Conservation (phyloP, 1,140 invertebrate species). For the Palaemon carinicauda region DNA sequence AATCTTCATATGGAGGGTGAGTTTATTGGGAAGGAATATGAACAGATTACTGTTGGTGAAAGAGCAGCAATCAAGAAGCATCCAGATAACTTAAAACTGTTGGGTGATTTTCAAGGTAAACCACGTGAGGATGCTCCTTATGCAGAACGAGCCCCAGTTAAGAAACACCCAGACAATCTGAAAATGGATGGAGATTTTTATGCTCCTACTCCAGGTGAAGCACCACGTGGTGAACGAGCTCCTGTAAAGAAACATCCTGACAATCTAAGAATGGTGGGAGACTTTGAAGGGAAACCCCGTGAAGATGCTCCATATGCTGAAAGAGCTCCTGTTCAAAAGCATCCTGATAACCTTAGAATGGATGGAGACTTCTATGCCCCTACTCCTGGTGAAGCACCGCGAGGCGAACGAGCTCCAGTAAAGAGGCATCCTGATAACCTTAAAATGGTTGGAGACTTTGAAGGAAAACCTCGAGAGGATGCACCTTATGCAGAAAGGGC, state of each 20-base stretch:
- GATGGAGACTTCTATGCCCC: conserved; percentile 36
- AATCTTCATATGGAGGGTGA: conserved; percentile 38
- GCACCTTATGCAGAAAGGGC: no score
- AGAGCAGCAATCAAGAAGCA: conserved; percentile 23
- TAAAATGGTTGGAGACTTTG: no score
- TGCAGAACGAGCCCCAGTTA: conserved; percentile 32
- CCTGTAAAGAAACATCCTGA: conserved; percentile 29
- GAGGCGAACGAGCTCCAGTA: conserved; percentile 11
- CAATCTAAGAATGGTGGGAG: conserved; percentile 22
- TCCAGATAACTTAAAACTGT: conserved; percentile 22
- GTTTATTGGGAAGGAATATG: conserved; percentile 1
- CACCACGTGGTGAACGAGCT: conserved; percentile 21
- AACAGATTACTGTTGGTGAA: conserved; percentile 6
- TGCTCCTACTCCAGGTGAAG: conserved; percentile 14
- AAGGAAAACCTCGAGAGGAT: no score
- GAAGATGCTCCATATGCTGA: conserved; percentile 62
- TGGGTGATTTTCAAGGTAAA: conserved; percentile 25
- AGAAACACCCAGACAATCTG: conserved; percentile 22
- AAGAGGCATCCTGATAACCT: conserved; percentile 23
- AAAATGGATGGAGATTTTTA: conserved; percentile 35
- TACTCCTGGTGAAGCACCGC: conserved; percentile 57
- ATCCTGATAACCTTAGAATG: conserved; percentile 29
- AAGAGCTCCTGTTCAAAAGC: no score
- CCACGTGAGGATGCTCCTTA: conserved; percentile 23
- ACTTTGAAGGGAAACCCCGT: conserved; percentile 65